Base-by-base conservation (phyloP, 2,888 invertebrate species). In the Apamea monoglypha region DNA sequence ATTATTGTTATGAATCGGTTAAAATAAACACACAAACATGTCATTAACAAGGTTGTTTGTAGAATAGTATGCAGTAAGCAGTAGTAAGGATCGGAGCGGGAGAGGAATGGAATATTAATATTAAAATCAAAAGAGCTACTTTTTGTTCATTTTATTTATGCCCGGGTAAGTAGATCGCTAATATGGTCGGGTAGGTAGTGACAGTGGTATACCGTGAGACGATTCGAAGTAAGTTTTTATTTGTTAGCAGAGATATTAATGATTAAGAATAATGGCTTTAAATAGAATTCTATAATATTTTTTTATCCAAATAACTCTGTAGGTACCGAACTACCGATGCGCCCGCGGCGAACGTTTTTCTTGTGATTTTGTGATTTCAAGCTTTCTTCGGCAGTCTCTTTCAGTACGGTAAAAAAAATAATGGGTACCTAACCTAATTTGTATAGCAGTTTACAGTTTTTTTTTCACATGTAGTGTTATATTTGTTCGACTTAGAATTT, bases 41-140 rank as follows among this genome's bases (percentile, higher is more conserved):
- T 64, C 74, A 73, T 59, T 74, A 82, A 50, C 86, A 74, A 82
- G 82, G 82, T 86, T 75, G 47, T 82, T 61, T n/a, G 12, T 47
- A 64, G 18, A 63, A 25, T n/a, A 21, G n/a, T 76, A 36, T 56
- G 63, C 53, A 77, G 21, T 76, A 36, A 64, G 63, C 53, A 77
- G 21, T 63, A 75, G 14, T n/a, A 53, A 29, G 14, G 18, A 18
- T 81, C 50, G n/a, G 12, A 25, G 18, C 7, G 21, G 10, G 63
- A 25, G 70, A n/a, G 10, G 6, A 36, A 44, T 16, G 29, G 6
- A 32, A 32, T 18, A 25, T 0, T 36, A n/a, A 36, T 47, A 18
- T 18, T 21, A 8, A 32, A 59, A n/a, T 25, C 14, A 47, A 66
- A 44, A 18, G 25, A 80, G 10, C 1, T 53, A 2, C 2, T 40